Base-by-base conservation (phyloP, 2,888 invertebrate genomes). In the Tetragonula carbonaria region DNA sequence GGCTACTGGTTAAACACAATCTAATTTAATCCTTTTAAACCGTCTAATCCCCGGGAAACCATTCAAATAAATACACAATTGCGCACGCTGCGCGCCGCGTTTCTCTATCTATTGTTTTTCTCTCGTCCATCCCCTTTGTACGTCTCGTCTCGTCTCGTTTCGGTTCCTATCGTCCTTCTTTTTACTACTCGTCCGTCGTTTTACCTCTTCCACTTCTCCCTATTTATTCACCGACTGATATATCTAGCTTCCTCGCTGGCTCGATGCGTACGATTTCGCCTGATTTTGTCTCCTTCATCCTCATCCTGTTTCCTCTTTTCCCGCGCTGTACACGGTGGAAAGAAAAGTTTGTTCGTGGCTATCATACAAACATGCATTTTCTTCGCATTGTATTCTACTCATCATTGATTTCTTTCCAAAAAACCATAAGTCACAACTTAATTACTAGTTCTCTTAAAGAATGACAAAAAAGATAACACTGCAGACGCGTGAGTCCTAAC, bases 21-120 rank as follows among this genome's bases (percentile, higher is more conserved):
- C 91, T 91, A 90, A 91, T 91, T 91, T 90, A 92, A 93, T 92
- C 91, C 90, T 88, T 91, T 93, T 87, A 91, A 91, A 90, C 84
- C 85, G 73, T 86, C 84, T 91, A 90, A 91, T 91, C 88, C 85
- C 81, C 28, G 55, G 78, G 78, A 78, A 88, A 89, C 66, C 74
- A 74, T 85, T 65, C 71, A 84, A 87, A 88, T 87, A 87, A 90
- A 91, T 90, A 89, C 85, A 86, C 71, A 75, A 81, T 65, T 67
- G 78, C 81, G 50, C 68, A 78, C 75, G 70, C 77, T 63, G 45
- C 45, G 67, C 55, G 70, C 73, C 38, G 45, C 67, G 75, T 75
- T 23, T 66, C 70, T 63, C 86, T 78, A 33, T 21, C 70, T 71
- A 66, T 18, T 38, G 53, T 53, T 33, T 62, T 33, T 62, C 28